Evolutionary conservation across 2,113 vertebrate genomes (phyloP).

Genomic region (Aleadryas rufinucha): DNA sequence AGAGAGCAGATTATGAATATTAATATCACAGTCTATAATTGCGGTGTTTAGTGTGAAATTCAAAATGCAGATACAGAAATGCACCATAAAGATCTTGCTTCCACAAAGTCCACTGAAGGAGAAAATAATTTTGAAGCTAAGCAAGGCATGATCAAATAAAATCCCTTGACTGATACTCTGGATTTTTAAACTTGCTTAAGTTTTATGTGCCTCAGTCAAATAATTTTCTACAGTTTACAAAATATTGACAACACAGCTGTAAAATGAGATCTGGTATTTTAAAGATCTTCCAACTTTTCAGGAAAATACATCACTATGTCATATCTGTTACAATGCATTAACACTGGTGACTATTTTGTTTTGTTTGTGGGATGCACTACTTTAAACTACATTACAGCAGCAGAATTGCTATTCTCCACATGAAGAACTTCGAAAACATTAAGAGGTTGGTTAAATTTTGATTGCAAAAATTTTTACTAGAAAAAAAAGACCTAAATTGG

Average conservation of each 20-base stretch:
- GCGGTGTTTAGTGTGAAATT: slow-evolving; percentile 1
- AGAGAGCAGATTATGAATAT: background rate
- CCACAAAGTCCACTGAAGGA: background rate
- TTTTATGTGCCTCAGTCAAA: background rate
- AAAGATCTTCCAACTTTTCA: background rate
- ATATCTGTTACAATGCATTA: background rate
- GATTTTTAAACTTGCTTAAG: background rate
- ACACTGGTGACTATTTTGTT: background rate
- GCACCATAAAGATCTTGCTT: slow-evolving; percentile 20
- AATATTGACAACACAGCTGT: background rate
- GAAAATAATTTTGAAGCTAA: slow-evolving; percentile 37
- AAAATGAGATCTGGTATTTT: background rate
- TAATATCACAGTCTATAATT: background rate
- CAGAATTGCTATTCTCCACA: background rate
- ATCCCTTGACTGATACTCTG: background rate
- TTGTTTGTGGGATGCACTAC: background rate
- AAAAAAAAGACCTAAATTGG: background rate
- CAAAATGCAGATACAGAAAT: background rate
- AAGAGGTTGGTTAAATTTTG: background rate
- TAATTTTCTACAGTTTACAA: background rate
- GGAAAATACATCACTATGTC: background rate
- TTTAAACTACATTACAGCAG: background rate
- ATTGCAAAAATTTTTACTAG: background rate
- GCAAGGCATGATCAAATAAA: slow-evolving; percentile 35
- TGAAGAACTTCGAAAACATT: background rate